Percentiles rank a stretch among this genome's conserved stretches.
Evolutionary conservation across 2,888 invertebrate species (phyloP).

Genomic region (Candidula unifasciata): DNA sequence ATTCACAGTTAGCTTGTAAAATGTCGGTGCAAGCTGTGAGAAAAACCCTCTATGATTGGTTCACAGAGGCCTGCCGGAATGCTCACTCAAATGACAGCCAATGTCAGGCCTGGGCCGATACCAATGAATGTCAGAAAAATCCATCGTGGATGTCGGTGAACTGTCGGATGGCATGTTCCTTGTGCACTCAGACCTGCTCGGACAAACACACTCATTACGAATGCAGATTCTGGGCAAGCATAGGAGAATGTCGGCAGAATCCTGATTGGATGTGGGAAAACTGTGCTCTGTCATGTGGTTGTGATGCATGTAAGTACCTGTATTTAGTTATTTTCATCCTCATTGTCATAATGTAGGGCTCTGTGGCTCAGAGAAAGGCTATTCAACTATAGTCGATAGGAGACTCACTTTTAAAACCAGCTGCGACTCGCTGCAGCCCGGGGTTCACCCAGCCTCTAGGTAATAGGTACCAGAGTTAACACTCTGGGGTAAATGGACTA

Average conservation of each 20-base stretch:
- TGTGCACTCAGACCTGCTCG: conserved; percentile 58
- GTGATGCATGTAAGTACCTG: conserved; percentile 59
- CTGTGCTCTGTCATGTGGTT: conserved; percentile 66
- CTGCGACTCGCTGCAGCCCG: too few relatives aligned
- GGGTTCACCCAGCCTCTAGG: too few relatives aligned
- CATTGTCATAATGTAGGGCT: not conserved
- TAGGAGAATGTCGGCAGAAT: conserved; percentile 63
- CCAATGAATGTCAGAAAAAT: conserved; percentile 63
- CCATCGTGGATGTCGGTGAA: conserved; percentile 64
- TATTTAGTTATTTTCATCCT: not conserved
- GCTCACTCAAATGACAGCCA: conserved; percentile 55
- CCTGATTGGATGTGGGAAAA: conserved; percentile 64
- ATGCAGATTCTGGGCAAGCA: conserved; percentile 61
- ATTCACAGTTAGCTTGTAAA: too few relatives aligned
- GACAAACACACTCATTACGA: conserved; percentile 55
- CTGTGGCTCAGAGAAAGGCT: too few relatives aligned
- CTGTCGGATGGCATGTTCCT: conserved; percentile 61
- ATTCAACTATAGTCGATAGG: too few relatives aligned
- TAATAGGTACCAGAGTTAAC: too few relatives aligned
- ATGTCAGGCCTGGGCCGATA: conserved; percentile 60
- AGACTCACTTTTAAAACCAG: too few relatives aligned
- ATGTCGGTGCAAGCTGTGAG: too few relatives aligned
- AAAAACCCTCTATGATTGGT: not conserved
- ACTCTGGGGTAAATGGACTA: too few relatives aligned
- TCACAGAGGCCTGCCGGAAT: conserved; percentile 61